phyloP scores from a whole-genome alignment of 2,113 vertebrate genomes.

The Nibea coibor region DNA sequence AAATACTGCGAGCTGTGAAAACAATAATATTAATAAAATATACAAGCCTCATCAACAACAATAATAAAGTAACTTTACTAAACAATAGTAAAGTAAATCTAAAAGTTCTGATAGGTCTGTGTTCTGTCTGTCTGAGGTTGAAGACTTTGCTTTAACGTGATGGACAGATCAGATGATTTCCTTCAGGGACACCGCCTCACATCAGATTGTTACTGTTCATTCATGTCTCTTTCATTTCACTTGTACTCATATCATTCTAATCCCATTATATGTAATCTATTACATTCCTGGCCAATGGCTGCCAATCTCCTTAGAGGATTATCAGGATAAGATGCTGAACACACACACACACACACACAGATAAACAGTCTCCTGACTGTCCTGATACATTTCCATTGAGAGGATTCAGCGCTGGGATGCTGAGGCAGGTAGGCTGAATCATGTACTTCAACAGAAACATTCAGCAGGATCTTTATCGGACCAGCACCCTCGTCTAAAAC shows the following conservation, averaged over 20 bases:
- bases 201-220: background rate
- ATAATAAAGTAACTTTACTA: too few relatives aligned
- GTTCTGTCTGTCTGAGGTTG: too few relatives aligned
- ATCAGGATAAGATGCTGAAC: conserved; percentile 72
- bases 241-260: conserved; percentile 2
- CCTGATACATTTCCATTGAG: conserved; percentile 19
- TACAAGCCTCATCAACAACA: too few relatives aligned
- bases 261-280: conserved; percentile 28
- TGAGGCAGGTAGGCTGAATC: conserved; percentile 31
- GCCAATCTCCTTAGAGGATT: conserved; percentile 72
- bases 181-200: background rate
- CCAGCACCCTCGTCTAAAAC: background rate
- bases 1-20: too few relatives aligned
- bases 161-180: background rate
- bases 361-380: conserved; percentile 5
- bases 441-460: too few relatives aligned
- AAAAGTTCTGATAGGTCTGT: too few relatives aligned
- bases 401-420: background rate
- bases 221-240: conserved; percentile 3
- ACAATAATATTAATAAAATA: too few relatives aligned
- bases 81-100: too few relatives aligned
- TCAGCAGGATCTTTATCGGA: background rate
- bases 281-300: conserved; percentile 17
- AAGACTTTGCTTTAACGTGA: too few relatives aligned
- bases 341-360: conserved; percentile 5